Base-by-base conservation (phyloP, 2,797 vertebrate species). In the Apogon talboti region DNA sequence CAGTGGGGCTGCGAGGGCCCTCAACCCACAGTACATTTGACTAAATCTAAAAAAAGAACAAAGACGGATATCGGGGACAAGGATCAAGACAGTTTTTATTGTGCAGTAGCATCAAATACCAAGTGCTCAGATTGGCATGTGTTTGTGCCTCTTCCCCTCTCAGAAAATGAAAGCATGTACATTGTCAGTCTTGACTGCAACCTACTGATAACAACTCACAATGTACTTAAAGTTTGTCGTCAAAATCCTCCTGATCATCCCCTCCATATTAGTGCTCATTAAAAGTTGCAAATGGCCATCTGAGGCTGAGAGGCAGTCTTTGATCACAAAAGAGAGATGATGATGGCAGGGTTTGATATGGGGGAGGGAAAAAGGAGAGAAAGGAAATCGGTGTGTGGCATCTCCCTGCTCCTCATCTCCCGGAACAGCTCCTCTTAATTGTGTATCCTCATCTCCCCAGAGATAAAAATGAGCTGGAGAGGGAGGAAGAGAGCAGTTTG, bases 401-500 rank as follows among this genome's bases (percentile, higher is more conserved):
- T 89, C 85, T 92, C 85, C 73, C 58, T 79, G 72, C 83, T 89
- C 77, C 84, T 89, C 84, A 84, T 91, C 88, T 89, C 73, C 76
- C 78, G 52, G 81, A 87, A 85, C 86, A 83, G 91, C 78, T 90
- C 82, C 62, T 82, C 87, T 91, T 91, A 90, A 93, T 93, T 92
- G 90, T 90, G 86, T 90, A 86, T 88, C 84, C 80, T 88, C 90
- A 87, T 91, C 87, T 91, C 84, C 85, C 77, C 84, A 73, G 83
- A 93, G 90, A 92, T 92, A 84, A 89, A 84, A 87, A 83, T 76
- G 79, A 91, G 87, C 88, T 87, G 79, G 81, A 90, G 86, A 88
- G 86, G 86, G 85, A 81, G 83, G 87, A 90, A 91, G 86, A 90
- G 90, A 91, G 90, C 81, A 85, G 90, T 91, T 92, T 90, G 87